phyloP scores from a whole-genome alignment of 2,888 invertebrate species.

The Sipunculus nudus region DNA sequence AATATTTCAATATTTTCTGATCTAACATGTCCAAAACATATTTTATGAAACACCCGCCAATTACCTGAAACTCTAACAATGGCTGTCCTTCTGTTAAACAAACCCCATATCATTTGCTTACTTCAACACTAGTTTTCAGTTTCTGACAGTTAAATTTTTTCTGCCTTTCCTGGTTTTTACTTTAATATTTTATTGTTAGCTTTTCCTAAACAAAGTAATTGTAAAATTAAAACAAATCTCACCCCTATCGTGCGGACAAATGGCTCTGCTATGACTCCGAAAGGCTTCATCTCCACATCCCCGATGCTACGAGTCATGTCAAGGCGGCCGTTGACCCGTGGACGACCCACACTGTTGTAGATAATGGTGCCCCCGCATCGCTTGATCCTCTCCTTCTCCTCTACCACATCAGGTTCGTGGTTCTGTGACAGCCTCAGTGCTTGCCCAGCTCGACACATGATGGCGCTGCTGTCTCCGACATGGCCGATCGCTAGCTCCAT shows the following conservation, averaged over 20 bases:
- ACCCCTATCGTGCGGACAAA: slow-evolving; percentile 65
- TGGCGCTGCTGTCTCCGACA: slow-evolving; percentile 70
- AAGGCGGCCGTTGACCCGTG: slow-evolving; percentile 67
- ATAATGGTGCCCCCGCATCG: slow-evolving; percentile 65
- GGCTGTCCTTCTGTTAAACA: no score
- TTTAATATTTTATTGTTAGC: no score
- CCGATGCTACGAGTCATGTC: slow-evolving; percentile 70
- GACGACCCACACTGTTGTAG: slow-evolving; percentile 65
- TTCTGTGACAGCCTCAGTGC: slow-evolving; percentile 67
- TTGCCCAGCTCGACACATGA: slow-evolving; percentile 68
- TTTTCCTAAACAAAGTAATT: no score
- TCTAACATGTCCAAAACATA: no score
- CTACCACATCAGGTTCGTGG: slow-evolving; percentile 66
- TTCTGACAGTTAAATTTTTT: no score
- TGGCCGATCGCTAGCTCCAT: slow-evolving; percentile 68
- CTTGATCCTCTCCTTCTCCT: slow-evolving; percentile 67
- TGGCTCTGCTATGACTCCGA: slow-evolving; percentile 68
- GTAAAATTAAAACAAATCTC: slow-evolving; percentile 22
- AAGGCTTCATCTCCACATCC: slow-evolving; percentile 68
- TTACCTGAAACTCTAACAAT: no score
- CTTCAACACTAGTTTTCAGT: no score
- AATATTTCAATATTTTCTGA: no score
- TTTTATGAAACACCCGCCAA: no score
- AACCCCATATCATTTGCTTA: no score
- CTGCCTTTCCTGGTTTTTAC: no score